These are phyloP conservation scores for Orthosia gracilis DNA, from an alignment of 2,888 invertebrate genomes.

Conservation along the genomic window DNA sequence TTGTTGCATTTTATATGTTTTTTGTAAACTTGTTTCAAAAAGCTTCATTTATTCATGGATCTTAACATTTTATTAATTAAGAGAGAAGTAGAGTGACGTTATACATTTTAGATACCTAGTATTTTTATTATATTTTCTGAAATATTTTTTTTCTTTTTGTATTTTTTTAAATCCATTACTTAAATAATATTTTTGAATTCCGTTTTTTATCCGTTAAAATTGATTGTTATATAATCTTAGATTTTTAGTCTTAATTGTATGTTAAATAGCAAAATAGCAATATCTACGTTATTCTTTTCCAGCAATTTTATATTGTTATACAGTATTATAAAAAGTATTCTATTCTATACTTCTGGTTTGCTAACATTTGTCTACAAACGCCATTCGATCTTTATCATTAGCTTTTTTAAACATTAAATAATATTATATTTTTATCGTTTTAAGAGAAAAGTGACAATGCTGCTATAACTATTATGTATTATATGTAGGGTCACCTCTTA, in stretches of 20 bases:
- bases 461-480: background rate
- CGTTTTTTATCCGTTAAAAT: background rate
- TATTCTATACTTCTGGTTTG: background rate
- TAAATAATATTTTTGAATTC: too few relatives aligned
- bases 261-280: slow-evolving; percentile 2
- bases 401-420: background rate
- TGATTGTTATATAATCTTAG: background rate
- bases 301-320: slow-evolving; percentile 21
- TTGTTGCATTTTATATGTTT: background rate
- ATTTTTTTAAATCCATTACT: too few relatives aligned
- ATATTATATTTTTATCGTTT: background rate
- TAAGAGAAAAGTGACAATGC: background rate
- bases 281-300: slow-evolving; percentile 15
- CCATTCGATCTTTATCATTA: background rate
- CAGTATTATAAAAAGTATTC: slow-evolving; percentile 2
- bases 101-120: too few relatives aligned
- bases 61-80: background rate
- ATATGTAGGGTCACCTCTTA: too few relatives aligned
- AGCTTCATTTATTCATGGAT: background rate
- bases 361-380: background rate
- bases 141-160: too few relatives aligned
- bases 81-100: background rate
- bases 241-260: background rate
- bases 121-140: too few relatives aligned
- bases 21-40: background rate